Evolutionary conservation across 2,888 invertebrate species (phyloP).

Genomic region (Acanthosepion esculentum): DNA sequence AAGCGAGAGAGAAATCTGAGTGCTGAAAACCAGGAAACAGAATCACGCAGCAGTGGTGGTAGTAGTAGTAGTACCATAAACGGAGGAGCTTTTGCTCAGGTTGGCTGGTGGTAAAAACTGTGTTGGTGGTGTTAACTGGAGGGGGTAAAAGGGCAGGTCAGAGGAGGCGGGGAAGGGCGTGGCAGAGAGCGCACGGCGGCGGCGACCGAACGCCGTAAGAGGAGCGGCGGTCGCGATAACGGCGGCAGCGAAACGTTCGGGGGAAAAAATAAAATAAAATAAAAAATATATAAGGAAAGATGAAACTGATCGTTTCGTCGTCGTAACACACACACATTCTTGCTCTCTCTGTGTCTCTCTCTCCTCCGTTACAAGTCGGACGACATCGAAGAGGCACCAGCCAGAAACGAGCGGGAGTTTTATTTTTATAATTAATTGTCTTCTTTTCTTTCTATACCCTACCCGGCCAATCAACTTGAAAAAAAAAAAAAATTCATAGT

Average conservation of each 20-base stretch:
- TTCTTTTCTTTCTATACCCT: not conserved
- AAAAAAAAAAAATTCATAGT: not conserved
- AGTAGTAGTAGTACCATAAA: not conserved
- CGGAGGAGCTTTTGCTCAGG: not conserved
- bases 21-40: not conserved
- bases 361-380: conserved; percentile 14
- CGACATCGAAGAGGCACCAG: not conserved
- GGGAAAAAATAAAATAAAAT: not conserved
- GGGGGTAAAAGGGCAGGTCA: conserved; percentile 33
- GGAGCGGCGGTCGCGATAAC: conserved; percentile 33
- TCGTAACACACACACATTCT: not conserved
- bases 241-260: conserved; percentile 33
- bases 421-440: too few species aligned
- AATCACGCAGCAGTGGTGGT: not conserved
- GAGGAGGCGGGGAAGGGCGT: conserved; percentile 22
- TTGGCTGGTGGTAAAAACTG: conserved; percentile 13
- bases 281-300: not conserved
- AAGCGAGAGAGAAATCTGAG: not conserved
- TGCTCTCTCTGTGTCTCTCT: not conserved
- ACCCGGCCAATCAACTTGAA: not conserved
- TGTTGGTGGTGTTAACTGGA: conserved; percentile 33
- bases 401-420: not conserved
- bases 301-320: not conserved
- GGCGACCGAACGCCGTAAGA: conserved; percentile 24
- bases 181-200: conserved; percentile 23